Conservation (phyloP, 2,797 vertebrate species). For the Eulemur albifrons region DNA sequence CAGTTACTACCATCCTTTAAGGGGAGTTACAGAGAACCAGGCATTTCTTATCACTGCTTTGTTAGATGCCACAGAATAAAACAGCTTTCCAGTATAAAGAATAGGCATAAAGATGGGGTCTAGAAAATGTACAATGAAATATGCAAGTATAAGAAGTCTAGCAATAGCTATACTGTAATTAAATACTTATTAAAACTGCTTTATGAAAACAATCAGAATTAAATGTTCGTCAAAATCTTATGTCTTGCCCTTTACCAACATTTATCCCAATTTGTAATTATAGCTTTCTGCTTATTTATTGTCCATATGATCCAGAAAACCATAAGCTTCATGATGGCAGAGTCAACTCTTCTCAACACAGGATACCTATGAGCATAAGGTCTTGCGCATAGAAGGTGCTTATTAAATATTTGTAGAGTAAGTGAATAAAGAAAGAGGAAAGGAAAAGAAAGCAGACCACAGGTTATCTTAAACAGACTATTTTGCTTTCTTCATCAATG, state of each 20-base stretch:
- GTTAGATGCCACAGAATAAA: background rate
- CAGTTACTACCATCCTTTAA: background rate
- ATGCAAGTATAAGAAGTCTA: background rate
- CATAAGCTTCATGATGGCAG: background rate
- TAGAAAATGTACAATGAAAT: constrained; percentile 21
- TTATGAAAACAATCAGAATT: constrained; percentile 18
- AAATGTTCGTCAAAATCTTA: background rate
- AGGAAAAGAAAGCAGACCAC: background rate
- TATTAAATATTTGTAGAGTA: background rate
- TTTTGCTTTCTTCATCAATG: background rate
- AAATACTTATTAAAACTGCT: background rate
- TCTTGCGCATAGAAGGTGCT: background rate
- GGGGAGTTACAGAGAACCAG: background rate
- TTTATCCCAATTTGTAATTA: constrained; percentile 22
- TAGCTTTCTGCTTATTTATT: background rate
- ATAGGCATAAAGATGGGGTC: background rate
- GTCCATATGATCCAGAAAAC: background rate
- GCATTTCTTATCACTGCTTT: background rate
- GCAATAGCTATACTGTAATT: background rate
- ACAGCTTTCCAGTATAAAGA: background rate
- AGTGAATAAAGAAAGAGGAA: background rate
- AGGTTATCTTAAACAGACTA: background rate
- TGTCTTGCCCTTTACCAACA: background rate
- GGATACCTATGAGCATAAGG: background rate
- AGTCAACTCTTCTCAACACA: background rate